Base-by-base conservation (phyloP, 2,888 invertebrate species). In the Odontocolon sp. region DNA sequence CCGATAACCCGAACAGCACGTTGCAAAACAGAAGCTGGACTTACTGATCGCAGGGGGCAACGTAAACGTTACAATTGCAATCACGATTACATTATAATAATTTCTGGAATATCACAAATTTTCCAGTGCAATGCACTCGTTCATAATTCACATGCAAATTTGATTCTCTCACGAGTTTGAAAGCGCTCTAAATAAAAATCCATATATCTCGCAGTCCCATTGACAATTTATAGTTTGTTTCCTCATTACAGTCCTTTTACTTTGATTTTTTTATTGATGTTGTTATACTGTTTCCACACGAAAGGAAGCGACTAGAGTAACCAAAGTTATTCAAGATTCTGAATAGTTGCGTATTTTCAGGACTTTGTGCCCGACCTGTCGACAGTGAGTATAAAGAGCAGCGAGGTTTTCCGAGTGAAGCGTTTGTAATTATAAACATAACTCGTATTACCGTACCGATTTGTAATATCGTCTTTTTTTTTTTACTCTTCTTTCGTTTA, bases 331-430 rank as follows among this genome's bases (percentile, higher is more conserved):
- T 64, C 42, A 64, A 71, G 79, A 68, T 85, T 89, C 86, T 89
- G 89, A 89, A 88, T 87, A 87, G 86, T 87, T 90, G 88, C 86
- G 87, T 90, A 80, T 91, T 91, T 91, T 90, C 91, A 91, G 91
- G 91, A 91, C 87, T 90, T 90, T 91, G 90, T 90, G 86, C 90
- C 91, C 86, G 91, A 90, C 86, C 88, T 91, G 86, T 86, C 89
- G 87, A 91, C 91, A 90, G 91, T 91, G 91, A 91, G 91, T 91
- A 91, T 80, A 75, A 80, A 66, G 80, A 82, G 81, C 81, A 86
- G 83, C 84, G 82, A 87, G 83, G 86, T 86, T 90, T 76, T 85
- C 87, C 86, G 90, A 90, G 89, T 90, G 90, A 87, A 88, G 87
- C 86, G 86, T 87, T 88, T 88, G 87, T 84, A 50, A 86, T 86